phyloP scores from a whole-genome alignment of 1,140 invertebrate genomes.

The Ericerus pela region DNA sequence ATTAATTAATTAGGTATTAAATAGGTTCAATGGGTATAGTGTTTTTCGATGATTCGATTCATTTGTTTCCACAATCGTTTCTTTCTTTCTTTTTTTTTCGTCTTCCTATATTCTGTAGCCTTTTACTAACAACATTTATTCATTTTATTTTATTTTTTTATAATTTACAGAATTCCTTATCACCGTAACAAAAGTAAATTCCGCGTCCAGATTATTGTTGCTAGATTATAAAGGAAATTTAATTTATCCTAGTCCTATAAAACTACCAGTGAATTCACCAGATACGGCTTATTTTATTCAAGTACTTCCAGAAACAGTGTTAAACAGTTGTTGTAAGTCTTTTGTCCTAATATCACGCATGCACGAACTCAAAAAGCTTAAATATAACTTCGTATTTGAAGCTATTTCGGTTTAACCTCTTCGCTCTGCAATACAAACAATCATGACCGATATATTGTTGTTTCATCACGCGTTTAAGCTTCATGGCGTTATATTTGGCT shows the following conservation, averaged over 20 bases:
- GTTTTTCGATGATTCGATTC: background rate
- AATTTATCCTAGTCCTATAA: constrained; percentile 6
- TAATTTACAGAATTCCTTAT: background rate
- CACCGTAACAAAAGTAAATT: background rate
- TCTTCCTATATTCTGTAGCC: background rate
- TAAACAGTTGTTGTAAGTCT: constrained; percentile 2
- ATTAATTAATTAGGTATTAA: no score
- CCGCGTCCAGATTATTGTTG: background rate
- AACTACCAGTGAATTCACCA: background rate
- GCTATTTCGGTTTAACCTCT: no score
- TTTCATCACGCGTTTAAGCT: no score
- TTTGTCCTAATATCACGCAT: background rate
- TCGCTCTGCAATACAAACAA: no score
- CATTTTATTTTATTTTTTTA: background rate
- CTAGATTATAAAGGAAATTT: constrained; percentile 2
- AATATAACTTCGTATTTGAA: no score
- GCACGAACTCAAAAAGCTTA: constrained; percentile 14
- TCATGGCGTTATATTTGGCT: no score
- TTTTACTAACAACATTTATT: background rate
- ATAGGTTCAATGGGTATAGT: no score
- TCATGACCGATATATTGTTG: no score
- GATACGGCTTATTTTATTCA: constrained; percentile 1
- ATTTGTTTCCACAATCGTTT: background rate
- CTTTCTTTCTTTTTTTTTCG: background rate
- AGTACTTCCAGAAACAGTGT: constrained; percentile 8